These are phyloP conservation scores for Entomyzon cyanotis DNA, from an alignment of 2,113 vertebrate genomes.

Conservation along the genomic window DNA sequence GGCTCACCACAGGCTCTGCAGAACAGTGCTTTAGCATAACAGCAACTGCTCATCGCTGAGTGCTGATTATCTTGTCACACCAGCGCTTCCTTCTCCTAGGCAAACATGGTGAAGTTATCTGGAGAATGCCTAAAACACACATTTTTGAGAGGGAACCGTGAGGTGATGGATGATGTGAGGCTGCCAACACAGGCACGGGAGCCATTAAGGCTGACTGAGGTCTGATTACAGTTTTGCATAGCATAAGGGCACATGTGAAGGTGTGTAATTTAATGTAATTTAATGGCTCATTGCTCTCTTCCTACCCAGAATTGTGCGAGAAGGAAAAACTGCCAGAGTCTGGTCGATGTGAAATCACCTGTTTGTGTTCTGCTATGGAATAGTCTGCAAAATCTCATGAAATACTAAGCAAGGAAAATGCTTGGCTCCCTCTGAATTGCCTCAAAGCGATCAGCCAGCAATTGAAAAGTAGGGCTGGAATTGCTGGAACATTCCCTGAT, in stretches of 20 bases:
- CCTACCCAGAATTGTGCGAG: background rate
- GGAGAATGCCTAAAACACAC: background rate
- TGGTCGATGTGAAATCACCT: slow-evolving; percentile 36
- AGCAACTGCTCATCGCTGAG: background rate
- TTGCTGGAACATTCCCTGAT: background rate
- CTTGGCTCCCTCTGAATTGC: background rate
- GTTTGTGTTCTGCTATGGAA: background rate
- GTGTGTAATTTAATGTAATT: slow-evolving; percentile 47
- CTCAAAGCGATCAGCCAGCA: slow-evolving; percentile 18
- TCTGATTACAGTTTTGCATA: slow-evolving; percentile 49
- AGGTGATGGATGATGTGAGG: background rate
- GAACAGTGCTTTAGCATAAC: background rate
- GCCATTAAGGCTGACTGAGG: background rate
- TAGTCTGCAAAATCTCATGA: background rate
- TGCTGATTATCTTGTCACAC: slow-evolving; percentile 36
- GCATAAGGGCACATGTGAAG: background rate
- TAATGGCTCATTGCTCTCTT: slow-evolving; percentile 43
- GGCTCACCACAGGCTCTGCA: background rate
- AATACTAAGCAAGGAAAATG: slow-evolving; percentile 20
- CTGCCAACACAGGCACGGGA: background rate
- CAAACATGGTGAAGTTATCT: background rate
- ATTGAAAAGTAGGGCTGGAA: background rate
- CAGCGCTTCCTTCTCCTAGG: background rate
- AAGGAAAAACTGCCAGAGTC: background rate
- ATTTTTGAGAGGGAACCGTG: background rate